Percentiles rank a stretch among this genome's conserved stretches.
phyloP scores from a whole-genome alignment of 1,140 invertebrate genomes.

The Drosophila orena region DNA sequence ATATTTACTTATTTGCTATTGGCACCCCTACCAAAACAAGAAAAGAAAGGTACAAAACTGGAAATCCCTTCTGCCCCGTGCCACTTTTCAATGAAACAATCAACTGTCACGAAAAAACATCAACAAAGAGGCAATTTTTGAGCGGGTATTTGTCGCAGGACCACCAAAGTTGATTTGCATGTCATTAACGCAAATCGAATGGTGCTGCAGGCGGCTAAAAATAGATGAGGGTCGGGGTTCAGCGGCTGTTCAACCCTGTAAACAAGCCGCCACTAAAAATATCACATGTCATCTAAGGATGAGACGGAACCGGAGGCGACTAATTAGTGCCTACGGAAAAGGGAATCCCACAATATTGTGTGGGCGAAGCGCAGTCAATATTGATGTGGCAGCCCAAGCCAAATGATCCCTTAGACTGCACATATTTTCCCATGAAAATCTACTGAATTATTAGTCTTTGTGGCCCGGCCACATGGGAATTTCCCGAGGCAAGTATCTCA shows the following conservation, averaged over 20 bases:
- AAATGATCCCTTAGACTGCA: slow-evolving; percentile 8
- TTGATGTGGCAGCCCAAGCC: slow-evolving; percentile 26
- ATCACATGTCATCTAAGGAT: slow-evolving; percentile 63
- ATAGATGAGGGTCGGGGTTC: slow-evolving; percentile 41
- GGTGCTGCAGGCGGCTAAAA: slow-evolving; percentile 59
- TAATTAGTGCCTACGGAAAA: slow-evolving; percentile 55
- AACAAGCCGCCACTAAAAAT: slow-evolving; percentile 73
- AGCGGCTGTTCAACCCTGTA: slow-evolving; percentile 35
- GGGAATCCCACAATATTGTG: slow-evolving; percentile 8
- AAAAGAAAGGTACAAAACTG: neutral
- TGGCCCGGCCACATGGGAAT: slow-evolving; percentile 23
- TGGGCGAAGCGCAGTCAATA: slow-evolving; percentile 10
- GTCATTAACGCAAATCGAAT: slow-evolving; percentile 68
- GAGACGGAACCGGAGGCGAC: slow-evolving; percentile 39
- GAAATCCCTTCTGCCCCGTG: slow-evolving; percentile 6
- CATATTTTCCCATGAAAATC: slow-evolving; percentile 48
- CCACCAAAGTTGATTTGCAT: slow-evolving; percentile 79
- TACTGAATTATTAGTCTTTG: slow-evolving; percentile 22
- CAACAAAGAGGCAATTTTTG: slow-evolving; percentile 33
- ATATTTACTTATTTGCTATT: slow-evolving; percentile 63
- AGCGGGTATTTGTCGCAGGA: slow-evolving; percentile 33
- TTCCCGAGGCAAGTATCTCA: neutral
- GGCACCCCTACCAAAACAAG: slow-evolving; percentile 11
- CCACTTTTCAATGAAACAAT: slow-evolving; percentile 76
- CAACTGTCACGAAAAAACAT: slow-evolving; percentile 59